phyloP scores from a whole-genome alignment of 2,888 invertebrate species.

The Athetis lepigone region DNA sequence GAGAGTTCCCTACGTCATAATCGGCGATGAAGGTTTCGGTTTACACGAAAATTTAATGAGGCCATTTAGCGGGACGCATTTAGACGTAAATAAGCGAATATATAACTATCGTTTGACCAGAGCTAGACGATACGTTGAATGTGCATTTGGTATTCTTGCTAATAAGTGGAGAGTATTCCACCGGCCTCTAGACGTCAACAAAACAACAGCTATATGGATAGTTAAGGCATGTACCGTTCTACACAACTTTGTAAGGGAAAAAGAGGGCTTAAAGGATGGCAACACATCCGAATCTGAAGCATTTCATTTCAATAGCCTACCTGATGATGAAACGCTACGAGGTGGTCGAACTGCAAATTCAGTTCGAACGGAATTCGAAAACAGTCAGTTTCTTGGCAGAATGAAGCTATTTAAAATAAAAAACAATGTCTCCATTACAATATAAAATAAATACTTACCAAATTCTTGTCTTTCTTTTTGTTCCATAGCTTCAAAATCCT shows the following conservation, averaged over 20 bases:
- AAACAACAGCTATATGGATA: constrained; percentile 43
- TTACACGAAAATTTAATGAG: constrained; percentile 41
- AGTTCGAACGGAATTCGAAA: too few species aligned
- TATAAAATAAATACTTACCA: too few species aligned
- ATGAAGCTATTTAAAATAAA: too few species aligned
- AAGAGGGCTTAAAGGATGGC: constrained; percentile 19
- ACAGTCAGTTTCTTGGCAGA: too few species aligned
- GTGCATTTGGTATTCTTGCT: constrained; percentile 51
- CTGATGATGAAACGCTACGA: background rate
- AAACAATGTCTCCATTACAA: too few species aligned
- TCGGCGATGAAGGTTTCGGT: constrained; percentile 52
- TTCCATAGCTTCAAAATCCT: too few species aligned
- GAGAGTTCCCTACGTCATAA: constrained; percentile 41
- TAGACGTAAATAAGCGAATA: constrained; percentile 43
- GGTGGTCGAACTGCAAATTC: too few species aligned
- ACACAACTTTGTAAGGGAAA: constrained; percentile 52
- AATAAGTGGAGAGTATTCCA: constrained; percentile 54
- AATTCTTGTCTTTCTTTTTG: too few species aligned
- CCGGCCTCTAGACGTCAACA: constrained; percentile 33
- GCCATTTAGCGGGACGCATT: constrained; percentile 44
- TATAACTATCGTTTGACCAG: constrained; percentile 44
- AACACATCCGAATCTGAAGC: constrained; percentile 10
- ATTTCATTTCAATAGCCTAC: constrained; percentile 1
- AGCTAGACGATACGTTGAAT: too few species aligned
- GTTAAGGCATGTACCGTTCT: constrained; percentile 48